Evolutionary conservation across 2,113 vertebrate genomes (phyloP).

Genomic region (Leptodactylus fuscus): DNA sequence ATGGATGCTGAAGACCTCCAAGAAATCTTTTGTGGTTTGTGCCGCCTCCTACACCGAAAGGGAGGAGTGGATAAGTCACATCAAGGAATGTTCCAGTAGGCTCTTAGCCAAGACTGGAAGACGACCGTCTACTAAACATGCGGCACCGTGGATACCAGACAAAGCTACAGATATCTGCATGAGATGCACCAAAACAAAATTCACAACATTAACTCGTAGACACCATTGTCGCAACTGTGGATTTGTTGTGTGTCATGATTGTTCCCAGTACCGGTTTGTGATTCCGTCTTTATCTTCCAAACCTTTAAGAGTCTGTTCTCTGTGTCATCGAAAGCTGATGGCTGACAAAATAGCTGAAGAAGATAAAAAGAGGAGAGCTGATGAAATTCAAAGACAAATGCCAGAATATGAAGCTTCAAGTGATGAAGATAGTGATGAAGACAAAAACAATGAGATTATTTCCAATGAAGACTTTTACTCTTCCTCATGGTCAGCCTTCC

Average conservation of each 20-base stretch:
- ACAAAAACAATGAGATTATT: conserved; percentile 70
- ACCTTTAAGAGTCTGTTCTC: conserved; percentile 79
- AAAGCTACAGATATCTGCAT: conserved; percentile 86
- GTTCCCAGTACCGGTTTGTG: conserved; percentile 81
- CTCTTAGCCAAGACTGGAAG: conserved; percentile 67
- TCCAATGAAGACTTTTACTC: conserved; percentile 72
- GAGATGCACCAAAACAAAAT: conserved; percentile 84
- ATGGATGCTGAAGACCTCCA: conserved; percentile 89
- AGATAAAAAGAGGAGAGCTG: conserved; percentile 1
- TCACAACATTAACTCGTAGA: conserved; percentile 79
- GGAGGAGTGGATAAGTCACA: conserved; percentile 87
- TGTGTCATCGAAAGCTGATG: conserved; percentile 76
- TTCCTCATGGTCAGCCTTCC: conserved; percentile 79
- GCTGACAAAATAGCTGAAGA: conserved; percentile 62
- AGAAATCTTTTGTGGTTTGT: conserved; percentile 88
- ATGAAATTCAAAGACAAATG: background rate
- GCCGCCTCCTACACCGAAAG: conserved; percentile 83
- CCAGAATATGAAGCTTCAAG: conserved; percentile 70
- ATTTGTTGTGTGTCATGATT: conserved; percentile 84
- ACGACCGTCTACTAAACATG: conserved; percentile 68
- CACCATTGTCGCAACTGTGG: conserved; percentile 93
- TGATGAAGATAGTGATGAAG: conserved; percentile 75
- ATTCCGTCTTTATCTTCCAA: conserved; percentile 82
- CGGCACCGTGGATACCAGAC: conserved; percentile 87
- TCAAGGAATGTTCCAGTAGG: conserved; percentile 78